These are phyloP conservation scores for Carposina sasakii DNA, from an alignment of 1,140 invertebrate species.

Conservation along the genomic window DNA sequence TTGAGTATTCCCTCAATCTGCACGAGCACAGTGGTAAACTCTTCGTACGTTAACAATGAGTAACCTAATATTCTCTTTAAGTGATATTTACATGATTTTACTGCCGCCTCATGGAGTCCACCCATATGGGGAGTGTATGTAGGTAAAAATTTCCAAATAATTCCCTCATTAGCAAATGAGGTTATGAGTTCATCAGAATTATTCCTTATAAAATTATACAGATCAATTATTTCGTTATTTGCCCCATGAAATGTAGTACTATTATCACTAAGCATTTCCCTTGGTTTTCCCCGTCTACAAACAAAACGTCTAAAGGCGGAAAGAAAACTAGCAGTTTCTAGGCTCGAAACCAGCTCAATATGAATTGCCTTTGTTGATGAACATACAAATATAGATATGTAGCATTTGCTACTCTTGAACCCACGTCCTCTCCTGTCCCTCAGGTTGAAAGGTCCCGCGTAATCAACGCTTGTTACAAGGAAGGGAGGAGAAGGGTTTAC, in stretches of 20 bases:
- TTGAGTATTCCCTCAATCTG: constrained; percentile 5
- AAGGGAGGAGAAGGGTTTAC: neutral
- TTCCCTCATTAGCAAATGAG: neutral
- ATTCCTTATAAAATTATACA: neutral
- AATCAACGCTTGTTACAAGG: neutral
- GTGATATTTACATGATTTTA: constrained; percentile 4
- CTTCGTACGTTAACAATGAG: constrained; percentile 1
- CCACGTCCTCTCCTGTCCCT: neutral
- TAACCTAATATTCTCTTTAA: constrained; percentile 4
- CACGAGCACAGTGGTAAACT: constrained; percentile 2
- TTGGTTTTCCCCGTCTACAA: neutral
- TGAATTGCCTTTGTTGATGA: neutral
- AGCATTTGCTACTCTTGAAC: neutral
- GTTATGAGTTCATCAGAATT: neutral
- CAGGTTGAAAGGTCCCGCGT: neutral
- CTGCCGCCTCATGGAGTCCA: neutral
- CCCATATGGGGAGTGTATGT: constrained; percentile 1
- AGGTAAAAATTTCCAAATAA: constrained; percentile 1
- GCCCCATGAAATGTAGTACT: neutral
- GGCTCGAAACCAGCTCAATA: neutral
- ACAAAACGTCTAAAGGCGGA: neutral
- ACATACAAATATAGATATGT: neutral
- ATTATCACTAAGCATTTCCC: neutral
- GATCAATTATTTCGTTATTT: neutral
- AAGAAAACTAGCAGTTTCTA: neutral